Conservation (phyloP, 2,113 vertebrate genomes). For the Mohoua ochrocephala region DNA sequence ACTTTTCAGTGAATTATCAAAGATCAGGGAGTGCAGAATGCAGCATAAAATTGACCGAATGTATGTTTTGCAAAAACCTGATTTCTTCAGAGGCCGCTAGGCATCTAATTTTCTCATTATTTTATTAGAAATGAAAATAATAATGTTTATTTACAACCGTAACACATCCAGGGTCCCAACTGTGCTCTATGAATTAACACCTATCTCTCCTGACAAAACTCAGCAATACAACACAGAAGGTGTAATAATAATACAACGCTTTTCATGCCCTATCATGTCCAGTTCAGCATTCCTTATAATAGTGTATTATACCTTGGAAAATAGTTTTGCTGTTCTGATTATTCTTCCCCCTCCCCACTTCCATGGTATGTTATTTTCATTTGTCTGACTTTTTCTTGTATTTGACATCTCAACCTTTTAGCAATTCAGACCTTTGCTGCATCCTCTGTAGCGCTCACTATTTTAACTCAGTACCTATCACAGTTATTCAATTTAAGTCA, state of each 20-base stretch:
- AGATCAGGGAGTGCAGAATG: neutral
- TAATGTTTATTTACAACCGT: neutral
- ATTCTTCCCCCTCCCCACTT: rapidly evolving
- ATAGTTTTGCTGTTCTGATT: neutral
- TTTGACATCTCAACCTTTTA: neutral
- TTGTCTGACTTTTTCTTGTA: neutral
- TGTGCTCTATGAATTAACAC: conserved; percentile 18
- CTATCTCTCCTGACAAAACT: neutral
- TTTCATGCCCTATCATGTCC: neutral
- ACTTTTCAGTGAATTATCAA: neutral
- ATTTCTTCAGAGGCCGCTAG: neutral
- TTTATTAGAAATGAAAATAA: neutral
- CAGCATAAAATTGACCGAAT: neutral
- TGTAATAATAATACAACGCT: conserved; percentile 3
- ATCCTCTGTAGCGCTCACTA: neutral
- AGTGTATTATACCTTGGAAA: neutral
- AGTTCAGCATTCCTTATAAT: neutral
- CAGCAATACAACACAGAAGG: neutral
- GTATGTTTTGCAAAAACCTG: neutral
- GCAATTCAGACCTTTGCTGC: neutral
- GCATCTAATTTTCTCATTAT: neutral
- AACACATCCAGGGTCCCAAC: neutral
- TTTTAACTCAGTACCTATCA: neutral
- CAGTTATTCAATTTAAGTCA: neutral
- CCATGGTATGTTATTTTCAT: neutral